Conservation (phyloP, 2,888 invertebrate species). For the Heteromyza rotundicornis region DNA sequence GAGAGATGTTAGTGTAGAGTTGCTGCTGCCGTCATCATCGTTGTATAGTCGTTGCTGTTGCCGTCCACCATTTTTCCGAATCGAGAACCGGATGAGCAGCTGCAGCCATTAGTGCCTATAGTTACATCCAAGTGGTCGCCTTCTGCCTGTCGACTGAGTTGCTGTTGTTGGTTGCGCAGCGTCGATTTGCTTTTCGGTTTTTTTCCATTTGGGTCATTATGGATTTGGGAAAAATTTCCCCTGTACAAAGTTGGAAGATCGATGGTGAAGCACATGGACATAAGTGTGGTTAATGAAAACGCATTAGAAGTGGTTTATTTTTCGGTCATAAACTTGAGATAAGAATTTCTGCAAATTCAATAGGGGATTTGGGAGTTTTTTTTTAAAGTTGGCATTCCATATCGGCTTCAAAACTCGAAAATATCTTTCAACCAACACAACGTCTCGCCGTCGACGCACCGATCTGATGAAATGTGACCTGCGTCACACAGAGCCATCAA, state of each 20-base stretch:
- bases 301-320: too few relatives aligned
- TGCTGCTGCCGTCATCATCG: constrained; percentile 17
- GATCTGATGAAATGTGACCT: constrained; percentile 21
- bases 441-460: background rate
- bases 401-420: too few relatives aligned
- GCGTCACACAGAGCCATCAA: background rate
- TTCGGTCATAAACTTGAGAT: too few relatives aligned
- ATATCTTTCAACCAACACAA: too few relatives aligned
- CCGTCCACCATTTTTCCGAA: constrained; percentile 18
- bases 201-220: background rate
- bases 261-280: too few relatives aligned
- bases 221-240: background rate
- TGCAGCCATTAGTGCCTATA: constrained; percentile 12
- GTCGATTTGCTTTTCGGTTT: background rate
- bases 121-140: constrained; percentile 6
- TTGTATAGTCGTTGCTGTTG: constrained; percentile 18
- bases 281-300: too few relatives aligned
- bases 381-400: too few relatives aligned
- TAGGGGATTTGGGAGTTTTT: too few relatives aligned
- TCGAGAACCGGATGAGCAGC: constrained; percentile 25
- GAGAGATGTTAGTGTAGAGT: constrained; percentile 3
- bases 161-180: background rate
- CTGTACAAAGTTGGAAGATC: background rate
- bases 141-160: background rate
- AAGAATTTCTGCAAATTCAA: too few relatives aligned